Conservation (phyloP, 2,797 vertebrate species). For the Phaenicophaeus curvirostris region DNA sequence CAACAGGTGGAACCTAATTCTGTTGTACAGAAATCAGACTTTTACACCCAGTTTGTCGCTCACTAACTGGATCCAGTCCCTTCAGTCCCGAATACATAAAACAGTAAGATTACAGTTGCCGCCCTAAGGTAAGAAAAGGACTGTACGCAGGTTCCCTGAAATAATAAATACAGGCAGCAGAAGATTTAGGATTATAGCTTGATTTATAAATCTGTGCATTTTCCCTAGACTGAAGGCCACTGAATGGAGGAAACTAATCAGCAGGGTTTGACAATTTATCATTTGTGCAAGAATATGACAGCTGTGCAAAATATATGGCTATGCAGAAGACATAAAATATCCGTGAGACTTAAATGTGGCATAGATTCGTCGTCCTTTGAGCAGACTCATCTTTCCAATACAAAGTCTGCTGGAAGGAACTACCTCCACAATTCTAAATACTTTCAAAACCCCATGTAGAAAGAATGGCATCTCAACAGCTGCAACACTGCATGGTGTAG, state of each 20-base stretch:
- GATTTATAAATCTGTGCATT: constrained; percentile 17
- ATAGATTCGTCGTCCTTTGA: neutral
- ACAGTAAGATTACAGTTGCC: neutral
- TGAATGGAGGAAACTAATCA: constrained; percentile 30
- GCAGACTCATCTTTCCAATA: neutral
- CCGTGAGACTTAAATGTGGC: neutral
- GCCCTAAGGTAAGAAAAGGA: neutral
- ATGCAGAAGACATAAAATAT: constrained; percentile 8
- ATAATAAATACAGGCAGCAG: constrained; percentile 2
- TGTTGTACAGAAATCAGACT: neutral
- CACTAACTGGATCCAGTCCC: neutral
- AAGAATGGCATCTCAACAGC: neutral
- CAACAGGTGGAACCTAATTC: neutral
- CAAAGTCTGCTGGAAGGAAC: neutral
- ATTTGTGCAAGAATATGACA: constrained; percentile 4
- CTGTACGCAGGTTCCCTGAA: neutral
- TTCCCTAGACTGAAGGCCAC: neutral
- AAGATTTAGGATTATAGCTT: constrained; percentile 34
- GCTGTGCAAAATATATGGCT: neutral
- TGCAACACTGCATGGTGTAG: neutral
- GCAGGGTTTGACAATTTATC: neutral
- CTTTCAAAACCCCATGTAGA: neutral
- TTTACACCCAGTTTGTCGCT: neutral
- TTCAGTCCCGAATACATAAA: neutral
- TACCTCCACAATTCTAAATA: neutral